phyloP scores from a whole-genome alignment of 2,888 invertebrate genomes.

The Xanthorhoe designata region DNA sequence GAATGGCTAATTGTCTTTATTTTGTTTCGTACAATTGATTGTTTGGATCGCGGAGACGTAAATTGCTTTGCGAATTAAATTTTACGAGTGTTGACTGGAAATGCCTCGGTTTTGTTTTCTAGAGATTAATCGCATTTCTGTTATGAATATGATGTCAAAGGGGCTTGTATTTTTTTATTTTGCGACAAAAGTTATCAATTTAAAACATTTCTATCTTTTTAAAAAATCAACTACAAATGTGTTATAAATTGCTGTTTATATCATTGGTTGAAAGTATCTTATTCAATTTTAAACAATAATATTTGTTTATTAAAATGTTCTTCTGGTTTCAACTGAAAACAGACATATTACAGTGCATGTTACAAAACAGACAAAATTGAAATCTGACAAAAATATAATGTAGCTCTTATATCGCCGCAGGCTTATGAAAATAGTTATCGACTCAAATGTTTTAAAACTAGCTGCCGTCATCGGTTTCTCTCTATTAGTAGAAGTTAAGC shows the following conservation, averaged over 20 bases:
- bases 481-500: too few relatives aligned
- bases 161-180: background rate
- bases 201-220: too few relatives aligned
- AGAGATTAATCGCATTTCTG: background rate
- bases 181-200: background rate
- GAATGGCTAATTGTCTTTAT: constrained; percentile 26
- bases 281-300: too few relatives aligned
- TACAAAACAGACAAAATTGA: background rate
- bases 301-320: too few relatives aligned
- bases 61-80: constrained; percentile 18
- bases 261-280: too few relatives aligned
- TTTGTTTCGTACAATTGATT: constrained; percentile 29
- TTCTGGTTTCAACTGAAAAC: too few relatives aligned
- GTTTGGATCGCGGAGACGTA: constrained; percentile 13
- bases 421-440: background rate
- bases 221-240: too few relatives aligned
- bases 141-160: background rate
- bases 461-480: background rate
- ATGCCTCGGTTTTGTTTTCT: background rate
- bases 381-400: background rate
- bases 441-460: background rate
- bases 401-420: background rate
- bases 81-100: constrained; percentile 1
- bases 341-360: background rate
- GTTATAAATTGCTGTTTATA: too few relatives aligned